These are phyloP conservation scores for Ommatoiulus sabulosus DNA, from an alignment of 2,888 invertebrate genomes.

Conservation along the genomic window DNA sequence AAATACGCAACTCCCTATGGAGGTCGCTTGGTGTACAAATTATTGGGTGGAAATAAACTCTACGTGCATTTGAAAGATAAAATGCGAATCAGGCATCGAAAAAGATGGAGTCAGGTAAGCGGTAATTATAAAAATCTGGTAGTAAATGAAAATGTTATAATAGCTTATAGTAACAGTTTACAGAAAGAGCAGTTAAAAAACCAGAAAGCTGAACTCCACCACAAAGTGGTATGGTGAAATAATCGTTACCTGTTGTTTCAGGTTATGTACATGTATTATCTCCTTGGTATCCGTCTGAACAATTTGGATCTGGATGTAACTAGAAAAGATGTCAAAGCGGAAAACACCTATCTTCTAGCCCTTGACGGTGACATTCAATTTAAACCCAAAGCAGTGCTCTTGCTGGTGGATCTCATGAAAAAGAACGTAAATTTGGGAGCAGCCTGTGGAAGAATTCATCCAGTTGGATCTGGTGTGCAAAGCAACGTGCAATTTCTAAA, in stretches of 20 bases:
- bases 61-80: conserved; percentile 91
- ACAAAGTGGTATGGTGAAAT: no score
- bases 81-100: conserved; percentile 86
- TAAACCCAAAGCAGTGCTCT: conserved; percentile 92
- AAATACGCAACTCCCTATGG: conserved; percentile 79
- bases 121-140: no score
- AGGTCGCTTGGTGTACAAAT: conserved; percentile 83
- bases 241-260: no score
- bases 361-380: conserved; percentile 99
- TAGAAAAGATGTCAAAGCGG: conserved; percentile 94
- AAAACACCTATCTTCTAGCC: conserved; percentile 94
- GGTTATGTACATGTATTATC: conserved; percentile 92
- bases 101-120: conserved; percentile 93
- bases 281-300: conserved; percentile 80
- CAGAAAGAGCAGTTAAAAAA: no score
- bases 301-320: conserved; percentile 69
- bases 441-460: conserved; percentile 98
- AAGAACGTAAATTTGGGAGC: conserved; percentile 96
- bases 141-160: no score
- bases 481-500: no score
- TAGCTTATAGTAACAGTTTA: no score
- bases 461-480: conserved; percentile 91
- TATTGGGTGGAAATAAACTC: conserved; percentile 87
- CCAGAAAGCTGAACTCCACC: no score
- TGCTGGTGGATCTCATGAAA: conserved; percentile 97